phyloP scores from a whole-genome alignment of 2,113 vertebrate genomes.

The Centropus unirufus region DNA sequence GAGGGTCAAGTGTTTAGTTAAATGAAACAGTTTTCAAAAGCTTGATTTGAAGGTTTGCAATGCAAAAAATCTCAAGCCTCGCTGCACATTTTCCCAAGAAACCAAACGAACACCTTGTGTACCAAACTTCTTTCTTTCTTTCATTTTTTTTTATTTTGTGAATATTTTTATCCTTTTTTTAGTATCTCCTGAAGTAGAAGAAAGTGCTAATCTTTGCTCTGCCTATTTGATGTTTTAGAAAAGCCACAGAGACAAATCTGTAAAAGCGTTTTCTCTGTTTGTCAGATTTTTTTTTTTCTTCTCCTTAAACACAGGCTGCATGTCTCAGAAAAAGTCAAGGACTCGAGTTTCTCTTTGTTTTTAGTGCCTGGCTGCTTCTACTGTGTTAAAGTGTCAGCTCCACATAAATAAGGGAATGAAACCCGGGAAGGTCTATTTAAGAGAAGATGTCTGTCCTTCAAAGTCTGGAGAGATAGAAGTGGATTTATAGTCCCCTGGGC shows the following conservation, averaged over 20 bases:
- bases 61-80: not conserved
- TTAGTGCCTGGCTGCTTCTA: constrained; percentile 49
- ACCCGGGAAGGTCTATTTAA: constrained; percentile 59
- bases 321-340: constrained; percentile 64
- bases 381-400: constrained; percentile 40
- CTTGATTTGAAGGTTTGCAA: not conserved
- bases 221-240: constrained; percentile 8
- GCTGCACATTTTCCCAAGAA: constrained; percentile 9
- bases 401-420: constrained; percentile 62
- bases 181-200: not conserved
- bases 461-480: constrained; percentile 37
- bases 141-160: not conserved
- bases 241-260: constrained; percentile 37
- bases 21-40: constrained; percentile 44
- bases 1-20: constrained; percentile 29
- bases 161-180: constrained; percentile 19
- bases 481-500: constrained; percentile 35
- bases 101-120: not conserved
- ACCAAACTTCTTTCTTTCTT: not conserved
- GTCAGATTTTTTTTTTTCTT: not conserved
- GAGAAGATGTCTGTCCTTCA: constrained; percentile 56
- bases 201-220: constrained; percentile 25
- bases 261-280: constrained; percentile 2
- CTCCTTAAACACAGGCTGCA: constrained; percentile 44
- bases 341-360: constrained; percentile 55